Evolutionary conservation across 2,888 invertebrate genomes (phyloP).

Genomic region (Rhingia campestris): DNA sequence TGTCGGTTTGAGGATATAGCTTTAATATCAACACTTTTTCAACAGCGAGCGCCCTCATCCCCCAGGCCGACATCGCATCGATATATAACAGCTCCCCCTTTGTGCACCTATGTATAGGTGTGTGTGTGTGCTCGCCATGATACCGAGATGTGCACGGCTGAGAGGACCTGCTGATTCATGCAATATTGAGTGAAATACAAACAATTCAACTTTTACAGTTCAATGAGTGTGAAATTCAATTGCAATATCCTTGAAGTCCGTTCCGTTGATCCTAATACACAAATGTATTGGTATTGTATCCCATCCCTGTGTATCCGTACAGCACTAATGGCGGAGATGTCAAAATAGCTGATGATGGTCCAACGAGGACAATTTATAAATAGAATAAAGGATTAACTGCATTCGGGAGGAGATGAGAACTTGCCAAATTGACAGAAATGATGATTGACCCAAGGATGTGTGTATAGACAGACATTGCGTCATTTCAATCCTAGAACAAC

Average conservation of each 20-base stretch:
- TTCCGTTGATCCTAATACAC: conserved; percentile 60
- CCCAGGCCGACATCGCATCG: too few relatives aligned
- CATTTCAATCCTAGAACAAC: conserved; percentile 23
- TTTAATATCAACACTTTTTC: background rate
- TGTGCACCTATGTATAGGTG: background rate
- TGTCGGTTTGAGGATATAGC: background rate
- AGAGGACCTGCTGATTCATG: conserved; percentile 68
- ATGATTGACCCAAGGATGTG: conserved; percentile 53
- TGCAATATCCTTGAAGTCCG: conserved; percentile 61
- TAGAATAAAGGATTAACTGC: conserved; percentile 39
- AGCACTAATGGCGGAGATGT: background rate
- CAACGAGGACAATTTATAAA: background rate
- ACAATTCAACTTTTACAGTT: conserved; percentile 71
- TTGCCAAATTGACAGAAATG: conserved; percentile 60
- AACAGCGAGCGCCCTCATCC: background rate
- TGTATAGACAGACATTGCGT: background rate
- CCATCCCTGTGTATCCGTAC: background rate
- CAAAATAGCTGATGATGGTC: conserved; percentile 44
- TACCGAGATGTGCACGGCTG: conserved; percentile 55
- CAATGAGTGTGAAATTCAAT: conserved; percentile 72
- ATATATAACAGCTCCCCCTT: background rate
- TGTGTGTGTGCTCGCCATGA: conserved; percentile 51
- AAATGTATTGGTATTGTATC: conserved; percentile 34
- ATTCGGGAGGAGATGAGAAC: conserved; percentile 26
- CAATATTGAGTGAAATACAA: conserved; percentile 73